phyloP scores from a whole-genome alignment of 1,140 invertebrate genomes.

The Diorhabda elongata region DNA sequence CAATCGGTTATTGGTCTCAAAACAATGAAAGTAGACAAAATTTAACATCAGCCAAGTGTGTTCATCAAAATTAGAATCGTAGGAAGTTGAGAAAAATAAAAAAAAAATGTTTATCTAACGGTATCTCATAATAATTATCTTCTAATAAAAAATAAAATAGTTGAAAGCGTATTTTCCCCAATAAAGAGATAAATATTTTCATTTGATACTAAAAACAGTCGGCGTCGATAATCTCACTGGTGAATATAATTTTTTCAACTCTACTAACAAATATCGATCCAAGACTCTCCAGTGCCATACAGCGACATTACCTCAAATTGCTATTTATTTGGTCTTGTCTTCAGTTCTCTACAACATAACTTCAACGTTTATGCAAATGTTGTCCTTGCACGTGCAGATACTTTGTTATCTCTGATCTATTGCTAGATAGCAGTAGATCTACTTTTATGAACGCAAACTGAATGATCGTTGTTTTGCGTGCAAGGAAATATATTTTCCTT shows the following conservation, averaged over 20 bases:
- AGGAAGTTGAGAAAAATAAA: no score
- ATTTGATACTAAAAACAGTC: no score
- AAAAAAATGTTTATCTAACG: no score
- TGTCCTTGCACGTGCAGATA: conserved; percentile 9
- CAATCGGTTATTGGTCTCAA: no score
- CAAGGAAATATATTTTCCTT: not conserved
- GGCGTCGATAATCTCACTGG: no score
- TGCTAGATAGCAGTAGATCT: conserved; percentile 5
- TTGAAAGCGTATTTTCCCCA: no score
- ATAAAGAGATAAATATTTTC: no score
- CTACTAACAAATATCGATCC: not conserved
- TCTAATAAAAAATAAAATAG: no score
- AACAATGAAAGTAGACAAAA: no score
- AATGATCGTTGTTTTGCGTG: not conserved
- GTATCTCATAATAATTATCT: no score
- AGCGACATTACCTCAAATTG: conserved; percentile 6
- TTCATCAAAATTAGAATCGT: no score
- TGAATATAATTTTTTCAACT: not conserved
- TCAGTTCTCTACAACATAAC: not conserved
- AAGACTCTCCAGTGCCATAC: conserved; percentile 9
- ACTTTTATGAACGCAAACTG: conserved; percentile 8
- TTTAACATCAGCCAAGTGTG: no score
- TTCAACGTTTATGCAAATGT: conserved; percentile 11
- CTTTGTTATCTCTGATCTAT: conserved; percentile 16
- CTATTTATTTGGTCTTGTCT: conserved; percentile 4